Percentiles rank a stretch among this genome's conserved stretches.
phyloP scores from a whole-genome alignment of 2,888 invertebrate genomes.

The Lottia gigantea region DNA sequence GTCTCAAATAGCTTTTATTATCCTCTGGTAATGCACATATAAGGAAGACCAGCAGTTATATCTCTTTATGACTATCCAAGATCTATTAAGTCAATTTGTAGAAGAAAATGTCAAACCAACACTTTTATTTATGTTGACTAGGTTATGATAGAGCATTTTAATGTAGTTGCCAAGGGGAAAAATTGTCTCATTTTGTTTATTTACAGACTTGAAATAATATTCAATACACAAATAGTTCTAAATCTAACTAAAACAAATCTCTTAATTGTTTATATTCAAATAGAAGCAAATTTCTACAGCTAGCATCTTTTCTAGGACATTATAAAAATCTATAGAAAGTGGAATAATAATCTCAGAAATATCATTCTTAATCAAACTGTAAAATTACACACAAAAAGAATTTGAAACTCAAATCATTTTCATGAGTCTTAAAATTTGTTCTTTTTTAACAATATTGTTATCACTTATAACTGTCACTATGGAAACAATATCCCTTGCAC shows the following conservation, averaged over 20 bases:
- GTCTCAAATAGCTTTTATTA: no score
- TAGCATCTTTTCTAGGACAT: neutral
- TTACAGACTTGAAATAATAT: neutral
- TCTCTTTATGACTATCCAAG: no score
- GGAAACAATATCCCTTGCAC: constrained; percentile 6
- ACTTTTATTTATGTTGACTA: no score
- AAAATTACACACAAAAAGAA: neutral
- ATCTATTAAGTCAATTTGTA: no score
- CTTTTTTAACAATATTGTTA: neutral
- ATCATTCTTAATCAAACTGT: neutral
- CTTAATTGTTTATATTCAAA: neutral
- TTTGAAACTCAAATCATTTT: neutral
- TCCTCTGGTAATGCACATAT: no score
- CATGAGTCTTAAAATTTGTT: neutral
- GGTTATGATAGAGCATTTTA: no score
- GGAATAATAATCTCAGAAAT: constrained; percentile 6
- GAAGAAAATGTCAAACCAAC: no score
- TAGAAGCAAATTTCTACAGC: neutral
- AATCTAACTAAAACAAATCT: no score
- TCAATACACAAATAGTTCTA: neutral
- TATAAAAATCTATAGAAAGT: neutral
- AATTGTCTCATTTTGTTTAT: neutral
- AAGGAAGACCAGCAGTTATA: no score
- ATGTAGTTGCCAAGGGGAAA: no score
- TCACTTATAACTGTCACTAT: neutral